These are phyloP conservation scores for Malthinus flaveolus DNA, from an alignment of 2,888 invertebrate species.

Conservation along the genomic window DNA sequence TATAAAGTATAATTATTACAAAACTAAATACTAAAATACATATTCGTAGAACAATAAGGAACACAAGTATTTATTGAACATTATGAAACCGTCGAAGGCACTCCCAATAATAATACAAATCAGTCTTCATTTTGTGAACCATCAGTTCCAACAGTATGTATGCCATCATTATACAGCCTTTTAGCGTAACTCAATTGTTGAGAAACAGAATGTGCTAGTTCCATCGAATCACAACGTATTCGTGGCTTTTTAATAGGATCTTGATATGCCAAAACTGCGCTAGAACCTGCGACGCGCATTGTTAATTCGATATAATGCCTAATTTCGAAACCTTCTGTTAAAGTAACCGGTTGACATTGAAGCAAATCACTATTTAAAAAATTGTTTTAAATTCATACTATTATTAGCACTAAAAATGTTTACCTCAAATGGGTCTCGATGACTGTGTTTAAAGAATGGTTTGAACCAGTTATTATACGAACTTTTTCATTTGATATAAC, in stretches of 20 bases:
- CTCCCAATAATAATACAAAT: conserved; percentile 11
- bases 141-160: conserved; percentile 64
- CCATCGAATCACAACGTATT: conserved; percentile 75
- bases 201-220: conserved; percentile 70
- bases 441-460: conserved; percentile 59
- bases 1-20: too few relatives aligned
- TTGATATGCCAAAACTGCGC: conserved; percentile 55
- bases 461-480: conserved; percentile 69
- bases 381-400: neutral
- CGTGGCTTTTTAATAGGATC: conserved; percentile 69
- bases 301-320: conserved; percentile 73
- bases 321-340: conserved; percentile 53
- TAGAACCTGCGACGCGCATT: conserved; percentile 59
- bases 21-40: too few relatives aligned
- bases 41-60: too few relatives aligned
- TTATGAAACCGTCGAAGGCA: conserved; percentile 6
- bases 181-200: conserved; percentile 89
- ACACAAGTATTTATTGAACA: too few relatives aligned
- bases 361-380: conserved; percentile 61
- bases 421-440: conserved; percentile 67
- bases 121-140: conserved; percentile 40
- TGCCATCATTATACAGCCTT: conserved; percentile 79
- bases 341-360: conserved; percentile 64
- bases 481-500: conserved; percentile 76
- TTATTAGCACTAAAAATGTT: neutral